Percentiles rank a stretch among this genome's conserved stretches.
These are phyloP conservation scores for Graptemys geographica DNA, from an alignment of 2,797 vertebrate genomes.

Conservation along the genomic window DNA sequence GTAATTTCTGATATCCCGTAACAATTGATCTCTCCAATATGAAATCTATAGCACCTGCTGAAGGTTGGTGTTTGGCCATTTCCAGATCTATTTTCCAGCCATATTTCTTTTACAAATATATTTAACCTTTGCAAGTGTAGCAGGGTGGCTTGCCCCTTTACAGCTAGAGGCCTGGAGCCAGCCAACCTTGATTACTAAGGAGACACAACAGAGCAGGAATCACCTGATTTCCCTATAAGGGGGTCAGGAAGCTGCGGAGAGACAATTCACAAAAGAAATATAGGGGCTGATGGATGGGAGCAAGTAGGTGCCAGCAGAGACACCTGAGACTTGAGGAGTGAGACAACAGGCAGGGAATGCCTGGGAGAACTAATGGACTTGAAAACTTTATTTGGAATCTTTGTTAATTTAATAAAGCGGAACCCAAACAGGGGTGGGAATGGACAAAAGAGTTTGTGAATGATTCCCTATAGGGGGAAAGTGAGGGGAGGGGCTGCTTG, in stretches of 20 bases:
- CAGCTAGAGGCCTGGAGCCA: neutral
- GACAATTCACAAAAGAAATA: neutral
- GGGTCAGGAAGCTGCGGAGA: neutral
- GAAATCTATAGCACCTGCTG: neutral
- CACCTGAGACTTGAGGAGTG: neutral
- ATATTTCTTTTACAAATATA: neutral
- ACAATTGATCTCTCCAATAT: neutral
- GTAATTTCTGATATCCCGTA: neutral
- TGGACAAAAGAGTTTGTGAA: neutral
- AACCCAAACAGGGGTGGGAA: neutral
- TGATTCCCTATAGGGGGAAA: neutral
- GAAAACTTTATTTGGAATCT: neutral
- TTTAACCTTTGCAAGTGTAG: neutral
- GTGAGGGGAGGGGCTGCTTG: neutral
- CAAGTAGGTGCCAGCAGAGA: neutral
- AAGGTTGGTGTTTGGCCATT: neutral
- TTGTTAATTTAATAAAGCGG: neutral
- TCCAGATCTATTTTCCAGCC: neutral
- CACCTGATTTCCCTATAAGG: neutral
- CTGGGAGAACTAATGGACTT: neutral
- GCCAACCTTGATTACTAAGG: neutral
- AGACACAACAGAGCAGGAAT: neutral
- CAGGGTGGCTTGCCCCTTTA: neutral
- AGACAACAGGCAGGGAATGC: neutral
- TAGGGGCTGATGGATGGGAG: neutral